Base-by-base conservation (phyloP, 2,888 invertebrate species). In the Oligia fasciuncula region DNA sequence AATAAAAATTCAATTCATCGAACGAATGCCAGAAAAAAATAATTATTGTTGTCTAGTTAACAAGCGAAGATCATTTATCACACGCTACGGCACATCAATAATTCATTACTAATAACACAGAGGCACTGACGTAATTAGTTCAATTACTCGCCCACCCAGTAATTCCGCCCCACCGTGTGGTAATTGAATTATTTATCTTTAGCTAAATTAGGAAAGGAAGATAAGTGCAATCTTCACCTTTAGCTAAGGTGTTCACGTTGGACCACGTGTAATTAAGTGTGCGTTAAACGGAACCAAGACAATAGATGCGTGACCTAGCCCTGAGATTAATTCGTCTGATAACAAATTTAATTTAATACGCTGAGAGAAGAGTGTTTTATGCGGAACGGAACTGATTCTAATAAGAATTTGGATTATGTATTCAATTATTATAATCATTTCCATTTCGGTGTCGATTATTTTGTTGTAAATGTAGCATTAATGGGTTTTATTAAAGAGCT, bases 131-230 rank as follows among this genome's bases (percentile, higher is more conserved):
- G 94, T 96, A 96, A 96, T 96, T 96, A 96, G 95, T 92, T 94
- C 95, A 96, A 96, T 96, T 95, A 96, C 92, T 90, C 91, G 96
- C 92, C 96, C 96, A 95, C 96, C 96, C 96, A 95, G 93, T 89
- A 92, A 92, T 93, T 90, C 90, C 90, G 89, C 89, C 91, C 91
- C 91, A 90, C 90, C 90, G 86, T 90, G 89, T 89, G 89, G 90
- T 93, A 94, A 95, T 94, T 94, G 94, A 95, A 95, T 95, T 94
- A 95, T 96, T 95, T 95, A 95, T 95, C 93, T 93, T 91, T 90
- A 87, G 89, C 92, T 92, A 91, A 93, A 92, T 93, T 93, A 92
- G 92, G 92, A 88, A 89, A 88, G 84, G 86, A 80, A 89, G 90
- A 86, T 89, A 89, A 84, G 91, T 91, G 91, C 92, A 93, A 93